Evolutionary conservation across 1,140 invertebrate genomes (phyloP), one percentile per base, ranked within the genome.

Genomic region (Mamestra configurata): DNA sequence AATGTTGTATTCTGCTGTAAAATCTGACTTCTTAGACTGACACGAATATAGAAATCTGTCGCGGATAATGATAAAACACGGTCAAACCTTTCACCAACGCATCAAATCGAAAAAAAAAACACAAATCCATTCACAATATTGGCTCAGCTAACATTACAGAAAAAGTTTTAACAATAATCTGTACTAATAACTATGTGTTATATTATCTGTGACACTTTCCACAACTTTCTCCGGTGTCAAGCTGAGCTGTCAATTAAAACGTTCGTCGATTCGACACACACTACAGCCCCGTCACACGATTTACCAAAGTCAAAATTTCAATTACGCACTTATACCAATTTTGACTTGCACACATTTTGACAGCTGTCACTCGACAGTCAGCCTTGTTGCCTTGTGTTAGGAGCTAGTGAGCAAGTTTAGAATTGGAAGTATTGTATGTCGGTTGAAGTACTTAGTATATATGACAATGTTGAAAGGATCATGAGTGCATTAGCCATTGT

Each of bases 261-360:
- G 81, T 89, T 76, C 79, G 31, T 7, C 77, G 55, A 91, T 93
- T 92, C 88, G 89, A 75, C 87, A 89, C 88, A 84, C 88, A 57
- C 24, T 64, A 80, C 84, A 82, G 88, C 91, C 92, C 91, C 89
- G 92, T 93, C 91, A 93, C 89, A 91, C 90, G 81, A 90, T 84
- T 93, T 92, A 90, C 66, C 72, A 82, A 92, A 93, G 91, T 93
- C 91, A 93, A 92, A 93, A 92, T 92, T 90, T 93, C 92, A 91
- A 92, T 93, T 93, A 92, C 90, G 76, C 81, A 82, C 79, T 71
- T 46, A 79, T 13, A 70, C 82, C 82, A 79, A 86, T 77, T 46
- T 73, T 51, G 72, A 27, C 57, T 77, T 71, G 55, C 55, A 64
- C 37, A 49, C 24, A 55, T 3, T 64, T 22, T 22, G 20, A 24